Base-by-base conservation (phyloP, 2,797 vertebrate genomes). In the Melanotaenia nigrans region DNA sequence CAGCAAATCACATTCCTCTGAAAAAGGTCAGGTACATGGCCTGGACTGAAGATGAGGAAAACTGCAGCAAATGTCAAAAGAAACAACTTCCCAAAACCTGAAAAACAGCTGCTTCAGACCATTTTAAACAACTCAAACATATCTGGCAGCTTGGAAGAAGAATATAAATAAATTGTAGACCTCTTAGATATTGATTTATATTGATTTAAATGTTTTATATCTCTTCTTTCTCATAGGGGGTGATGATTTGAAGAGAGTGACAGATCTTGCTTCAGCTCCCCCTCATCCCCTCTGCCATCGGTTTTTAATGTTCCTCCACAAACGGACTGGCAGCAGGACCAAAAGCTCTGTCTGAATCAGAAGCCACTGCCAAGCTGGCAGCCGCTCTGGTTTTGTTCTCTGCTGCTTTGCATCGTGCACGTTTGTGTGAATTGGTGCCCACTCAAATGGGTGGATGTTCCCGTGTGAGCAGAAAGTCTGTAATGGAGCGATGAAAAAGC, bases 311-410 rank as follows among this genome's bases (percentile, higher is more conserved):
- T 75, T 69, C 72, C 75, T 86, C 79, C 84, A 86, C 83, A 86
- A 88, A 88, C 51, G 68, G 65, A 61, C 71, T 92, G 90, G 90
- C 89, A 88, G 53, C 77, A 67, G 8, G 77, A 58, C 63, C 55
- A 71, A 86, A 71, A 72, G 78, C 84, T 88, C 84, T 72, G 70
- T 88, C 83, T 77, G 77, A 78, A 81, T 75, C 59, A 0, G 10
- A 79, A 77, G 85, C 83, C 79, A 16, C 77, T 81, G 88, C 91
- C 91, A 92, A 92, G 77, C 89, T 90, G 89, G 87, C 90, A 83
- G 68, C 71, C 63, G 0, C 72, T 59, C 20, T 20, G 55, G 77
- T 83, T 88, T 87, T 91, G 88, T 90, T 90, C 86, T 87, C 73
- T 70, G 81, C 86, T 76, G 88, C 79, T 81, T 75, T 79, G 87